These are phyloP conservation scores for Megaceryle alcyon DNA, from an alignment of 2,797 vertebrate genomes.

Conservation along the genomic window DNA sequence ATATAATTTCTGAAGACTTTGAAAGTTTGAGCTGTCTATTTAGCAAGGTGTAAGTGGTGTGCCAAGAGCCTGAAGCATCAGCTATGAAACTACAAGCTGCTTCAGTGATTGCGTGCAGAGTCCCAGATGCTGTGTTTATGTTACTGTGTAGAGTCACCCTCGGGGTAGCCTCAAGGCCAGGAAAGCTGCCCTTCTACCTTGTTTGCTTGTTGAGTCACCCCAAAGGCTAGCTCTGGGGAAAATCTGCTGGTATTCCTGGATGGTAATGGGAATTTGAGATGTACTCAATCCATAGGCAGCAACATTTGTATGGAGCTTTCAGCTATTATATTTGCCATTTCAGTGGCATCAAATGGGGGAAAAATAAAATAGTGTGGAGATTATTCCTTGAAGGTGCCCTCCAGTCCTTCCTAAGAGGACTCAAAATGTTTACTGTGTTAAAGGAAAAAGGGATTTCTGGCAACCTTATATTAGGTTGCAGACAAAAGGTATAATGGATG, in stretches of 20 bases:
- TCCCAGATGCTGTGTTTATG: background rate
- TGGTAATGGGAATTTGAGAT: background rate
- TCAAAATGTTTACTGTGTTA: background rate
- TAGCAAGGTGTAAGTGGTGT: background rate
- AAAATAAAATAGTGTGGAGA: background rate
- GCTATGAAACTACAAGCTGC: conserved; percentile 3
- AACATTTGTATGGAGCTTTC: background rate
- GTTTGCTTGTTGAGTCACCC: background rate
- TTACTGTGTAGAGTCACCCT: background rate
- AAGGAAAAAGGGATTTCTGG: background rate
- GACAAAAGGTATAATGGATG: background rate
- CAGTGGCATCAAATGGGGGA: background rate
- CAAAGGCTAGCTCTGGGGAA: background rate
- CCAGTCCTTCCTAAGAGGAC: background rate
- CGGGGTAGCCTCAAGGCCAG: conserved; percentile 16
- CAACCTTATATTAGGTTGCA: background rate
- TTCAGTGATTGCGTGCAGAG: background rate
- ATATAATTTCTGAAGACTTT: background rate
- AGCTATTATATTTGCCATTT: conserved; percentile 22
- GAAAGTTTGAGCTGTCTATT: background rate
- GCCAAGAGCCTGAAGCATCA: conserved; percentile 17
- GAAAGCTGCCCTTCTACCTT: background rate
- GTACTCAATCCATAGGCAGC: background rate
- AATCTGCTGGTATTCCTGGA: background rate
- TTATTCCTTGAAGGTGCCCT: conserved; percentile 4